Evolutionary conservation across 2,113 vertebrate species (phyloP).

Genomic region (Mesembrinibis cayennensis): DNA sequence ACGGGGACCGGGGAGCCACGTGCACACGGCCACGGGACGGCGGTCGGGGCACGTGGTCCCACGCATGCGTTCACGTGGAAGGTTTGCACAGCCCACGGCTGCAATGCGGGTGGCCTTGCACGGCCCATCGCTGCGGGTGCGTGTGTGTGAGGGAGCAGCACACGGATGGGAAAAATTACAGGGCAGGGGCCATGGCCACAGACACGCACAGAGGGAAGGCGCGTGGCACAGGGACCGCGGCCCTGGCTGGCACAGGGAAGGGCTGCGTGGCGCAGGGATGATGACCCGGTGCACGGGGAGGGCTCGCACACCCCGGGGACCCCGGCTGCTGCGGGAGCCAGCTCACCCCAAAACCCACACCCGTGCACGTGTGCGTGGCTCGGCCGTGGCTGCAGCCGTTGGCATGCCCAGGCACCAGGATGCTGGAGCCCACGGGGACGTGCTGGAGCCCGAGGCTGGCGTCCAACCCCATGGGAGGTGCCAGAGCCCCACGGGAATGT

Average conservation of each 20-base stretch:
- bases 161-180: neutral
- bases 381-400: neutral
- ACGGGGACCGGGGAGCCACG: rapidly evolving
- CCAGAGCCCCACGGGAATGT: too few relatives aligned
- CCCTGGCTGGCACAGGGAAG: too few relatives aligned
- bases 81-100: neutral
- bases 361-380: neutral
- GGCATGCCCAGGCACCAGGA: rapidly evolving
- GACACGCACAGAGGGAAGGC: neutral
- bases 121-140: rapidly evolving
- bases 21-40: neutral
- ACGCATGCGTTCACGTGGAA: rapidly evolving
- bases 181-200: neutral
- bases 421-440: neutral
- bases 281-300: rapidly evolving
- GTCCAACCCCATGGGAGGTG: too few relatives aligned
- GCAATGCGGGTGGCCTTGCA: rapidly evolving
- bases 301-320: rapidly evolving
- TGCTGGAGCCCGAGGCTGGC: neutral
- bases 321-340: rapidly evolving
- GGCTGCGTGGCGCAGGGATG: neutral
- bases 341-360: neutral
- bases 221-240: rapidly evolving
- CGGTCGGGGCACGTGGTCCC: too few relatives aligned
- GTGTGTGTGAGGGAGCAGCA: rapidly evolving